These are phyloP conservation scores for Trachymyrmex septentrionalis DNA, from an alignment of 1,140 invertebrate genomes.

Conservation along the genomic window DNA sequence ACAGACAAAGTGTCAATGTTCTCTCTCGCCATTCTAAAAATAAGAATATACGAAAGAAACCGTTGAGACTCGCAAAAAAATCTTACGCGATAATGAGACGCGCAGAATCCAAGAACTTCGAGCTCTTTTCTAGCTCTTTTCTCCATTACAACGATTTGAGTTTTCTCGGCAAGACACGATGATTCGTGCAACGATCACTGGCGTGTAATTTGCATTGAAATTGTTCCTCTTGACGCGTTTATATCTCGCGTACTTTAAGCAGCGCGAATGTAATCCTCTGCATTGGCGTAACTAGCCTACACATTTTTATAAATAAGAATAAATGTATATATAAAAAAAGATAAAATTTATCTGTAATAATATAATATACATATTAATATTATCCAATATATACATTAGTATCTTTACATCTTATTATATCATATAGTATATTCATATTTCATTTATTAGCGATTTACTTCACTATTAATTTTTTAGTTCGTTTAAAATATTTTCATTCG, in stretches of 20 bases:
- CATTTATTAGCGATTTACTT: neutral
- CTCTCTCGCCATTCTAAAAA: conserved; percentile 8
- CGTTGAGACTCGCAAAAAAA: conserved; percentile 2
- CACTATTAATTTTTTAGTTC: neutral
- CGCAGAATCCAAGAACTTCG: neutral
- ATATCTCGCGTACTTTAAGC: neutral
- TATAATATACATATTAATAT: neutral
- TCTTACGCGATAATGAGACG: neutral
- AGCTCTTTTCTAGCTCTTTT: neutral
- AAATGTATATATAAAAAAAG: neutral
- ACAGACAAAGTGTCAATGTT: neutral
- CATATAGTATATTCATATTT: neutral
- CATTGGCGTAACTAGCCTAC: neutral
- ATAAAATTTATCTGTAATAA: neutral
- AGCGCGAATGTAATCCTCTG: neutral
- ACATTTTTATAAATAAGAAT: neutral
- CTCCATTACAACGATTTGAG: conserved; percentile 17
- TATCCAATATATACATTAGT: neutral
- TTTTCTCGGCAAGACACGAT: conserved; percentile 8
- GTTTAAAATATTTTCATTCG: neutral
- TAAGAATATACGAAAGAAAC: neutral
- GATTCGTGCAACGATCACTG: conserved; percentile 36
- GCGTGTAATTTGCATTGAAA: conserved; percentile 39
- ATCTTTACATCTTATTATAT: neutral
- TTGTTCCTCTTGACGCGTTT: conserved; percentile 2